Base-by-base conservation (phyloP, 2,113 vertebrate genomes). In the Phaethornis superciliosus region DNA sequence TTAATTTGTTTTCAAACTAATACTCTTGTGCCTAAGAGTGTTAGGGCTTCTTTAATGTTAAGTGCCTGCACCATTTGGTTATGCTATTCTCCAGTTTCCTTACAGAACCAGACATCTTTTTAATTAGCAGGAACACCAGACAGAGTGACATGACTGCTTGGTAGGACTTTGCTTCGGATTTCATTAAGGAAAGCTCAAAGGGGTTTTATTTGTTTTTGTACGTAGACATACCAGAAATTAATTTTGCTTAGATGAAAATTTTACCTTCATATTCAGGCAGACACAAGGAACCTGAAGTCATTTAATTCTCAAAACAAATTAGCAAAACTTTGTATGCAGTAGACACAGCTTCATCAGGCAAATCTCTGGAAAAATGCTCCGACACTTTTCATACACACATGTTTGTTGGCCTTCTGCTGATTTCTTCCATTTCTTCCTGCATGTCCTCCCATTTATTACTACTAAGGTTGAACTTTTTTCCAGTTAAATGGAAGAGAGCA, bases 1-100 rank as follows among this genome's bases (percentile, higher is more conserved):
- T 97, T 97, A 96, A 97, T 97, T 96, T 97, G 77, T 91, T 96
- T 88, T 91, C 78, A 90, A 95, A 95, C 94, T 96, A 96, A 97
- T 91, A 95, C 62, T 95, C 56, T 87, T 85, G 75, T 90, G 90
- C 90, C 75, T 88, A 96, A 89, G 84, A 94, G 96, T 71, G 7
- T 49, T 93, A 94, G 81, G 94, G 89, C 86, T 96, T 82, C 80
- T 79, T 92, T 85, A 97, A 81, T 59, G 86, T 92, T 95, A 95
- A 87, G 92, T 82, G 87, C 63, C 63, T 80, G 67, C 64, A 90
- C 89, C 67, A 30, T 95, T 96, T 90, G 62, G 22, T 79, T 87
- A 68, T 49, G 65, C 84, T 95, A 32, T 81, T 85, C 90, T 95
- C 83, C 79, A 63, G 94, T 74, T 95, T 93, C 68, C 70, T 87